Evolutionary conservation across 1,140 invertebrate species (phyloP), one percentile per base, ranked within the genome.

Genomic region (Neodiprion fabricii): DNA sequence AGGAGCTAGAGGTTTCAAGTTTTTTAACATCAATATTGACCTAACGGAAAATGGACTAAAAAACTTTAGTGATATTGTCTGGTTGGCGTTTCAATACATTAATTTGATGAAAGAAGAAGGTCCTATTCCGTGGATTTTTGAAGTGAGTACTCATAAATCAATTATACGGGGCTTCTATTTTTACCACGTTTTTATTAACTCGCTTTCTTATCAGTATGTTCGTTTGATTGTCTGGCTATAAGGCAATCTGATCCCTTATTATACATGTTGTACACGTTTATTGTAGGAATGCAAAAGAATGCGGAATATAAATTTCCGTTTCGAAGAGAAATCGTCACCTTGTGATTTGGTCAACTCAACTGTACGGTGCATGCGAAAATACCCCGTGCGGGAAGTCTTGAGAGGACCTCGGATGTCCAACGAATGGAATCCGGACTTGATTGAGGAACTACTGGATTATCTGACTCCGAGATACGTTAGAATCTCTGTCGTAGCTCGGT

Each of bases 21-120:
- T 98, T 87, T 98, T 99, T 86, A 92, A 91, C 49, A 91, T 99
- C 9, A 91, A 92, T 77, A 94, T 98, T 9, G 97, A 99, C 89
- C 89, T 99, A 40, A 98, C 97, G 0, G 95, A 97, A 85, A 94
- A 97, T 78, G 98, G 97, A 12, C 92, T 98, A 69, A 88, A 93
- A 3, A 95, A 97, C 83, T 89, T 94, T 0, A 94, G 98, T 83
- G 95, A 97, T 77, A 97, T 99, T 81, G 91, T 98, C 0, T 89
- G 91, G 40, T 86, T 97, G 68, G 90, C 95, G 5, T 99, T 98
- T 86, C 91, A 98, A 91, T 99, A 99, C 86, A 91, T 99, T 61
- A 92, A 94, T 77, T 92, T 99, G 93, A 77, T 99, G 73, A 92
- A 92, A 67, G 83, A 90, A 49, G 89, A 92, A 73, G 94, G 94